Percentiles rank a stretch among this genome's conserved stretches.
phyloP scores from a whole-genome alignment of 2,888 invertebrate species.

The Drosophila nr. perissopoda region DNA sequence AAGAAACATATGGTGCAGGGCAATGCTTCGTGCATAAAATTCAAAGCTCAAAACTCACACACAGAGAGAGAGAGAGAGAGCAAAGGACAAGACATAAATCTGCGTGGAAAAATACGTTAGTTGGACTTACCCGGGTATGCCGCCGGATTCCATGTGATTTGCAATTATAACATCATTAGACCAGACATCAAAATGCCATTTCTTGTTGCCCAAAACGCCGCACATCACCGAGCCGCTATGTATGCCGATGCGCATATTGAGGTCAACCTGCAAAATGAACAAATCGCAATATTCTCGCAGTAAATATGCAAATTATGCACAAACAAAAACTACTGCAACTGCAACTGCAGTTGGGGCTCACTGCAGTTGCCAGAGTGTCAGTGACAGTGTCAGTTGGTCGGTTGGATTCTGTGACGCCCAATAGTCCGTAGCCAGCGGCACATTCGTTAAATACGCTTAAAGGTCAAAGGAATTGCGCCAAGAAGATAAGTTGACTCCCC shows the following conservation, averaged over 20 bases:
- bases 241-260: conserved; percentile 99
- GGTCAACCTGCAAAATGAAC: conserved; percentile 89
- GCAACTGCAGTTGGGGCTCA: conserved; percentile 3
- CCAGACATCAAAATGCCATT: conserved; percentile 98
- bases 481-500: not conserved
- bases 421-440: conserved; percentile 47
- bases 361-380: conserved; percentile 28
- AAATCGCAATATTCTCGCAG: conserved; percentile 18
- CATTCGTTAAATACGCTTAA: conserved; percentile 42
- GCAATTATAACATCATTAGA: conserved; percentile 98
- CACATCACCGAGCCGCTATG: conserved; percentile 98
- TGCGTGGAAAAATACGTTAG: not conserved
- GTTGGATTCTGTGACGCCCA: conserved; percentile 20
- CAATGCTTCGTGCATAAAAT: conserved; percentile 41
- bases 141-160: conserved; percentile 98
- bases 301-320: conserved; percentile 51
- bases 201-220: conserved; percentile 95
- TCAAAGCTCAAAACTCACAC: not conserved
- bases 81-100: no score
- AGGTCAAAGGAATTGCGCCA: conserved; percentile 25
- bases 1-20: conserved; percentile 3
- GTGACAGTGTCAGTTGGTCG: conserved; percentile 12
- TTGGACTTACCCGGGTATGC: conserved; percentile 93
- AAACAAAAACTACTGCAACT: conserved; percentile 4
- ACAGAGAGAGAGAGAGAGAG: not conserved